Evolutionary conservation across 2,113 vertebrate genomes (phyloP), one percentile per base, ranked within the genome.

Genomic region (Prunella himalayana): DNA sequence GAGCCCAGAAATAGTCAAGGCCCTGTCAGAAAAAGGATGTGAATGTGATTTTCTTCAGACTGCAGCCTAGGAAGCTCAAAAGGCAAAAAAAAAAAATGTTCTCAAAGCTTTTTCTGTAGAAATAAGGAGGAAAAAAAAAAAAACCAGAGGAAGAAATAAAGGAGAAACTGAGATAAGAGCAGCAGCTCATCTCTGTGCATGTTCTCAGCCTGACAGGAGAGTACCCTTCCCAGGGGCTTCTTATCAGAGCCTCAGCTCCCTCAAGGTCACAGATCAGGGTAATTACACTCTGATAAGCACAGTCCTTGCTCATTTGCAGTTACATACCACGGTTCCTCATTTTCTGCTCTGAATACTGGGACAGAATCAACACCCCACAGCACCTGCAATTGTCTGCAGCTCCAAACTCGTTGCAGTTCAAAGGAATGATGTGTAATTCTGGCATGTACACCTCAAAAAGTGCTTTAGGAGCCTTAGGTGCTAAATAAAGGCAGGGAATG

Each of bases 181-280:
- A 93, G 71, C 84, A 94, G 50, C 64, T 93, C 81, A 78, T 92
- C 47, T 75, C 87, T 27, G 35, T 77, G 71, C 60, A 49, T 25
- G 44, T 53, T 86, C 76, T 81, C 51, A 47, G 44, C 2, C 56
- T 93, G 79, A 92, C 91, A 92, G 44, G 68, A 95, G 50, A 73
- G 11, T 41, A 88, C 45, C 88, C 53, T 92, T 96, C 82, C 90
- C 90, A 92, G 21, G 49, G 79, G 72, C 72, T 90, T 60, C 79
- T 94, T 93, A 92, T 90, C 92, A 71, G 75, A 95, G 69, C 49
- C 65, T 90, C 68, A 63, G 79, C 78, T 92, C 93, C 90, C 88
- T 90, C 90, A 92, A 90, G 80, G 93, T 97, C 92, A 93, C 88
- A 96, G 93, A 92, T 94, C 85, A 96, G 60, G 76, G 80, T 94